Evolutionary conservation across 2,888 invertebrate species (phyloP).

Genomic region (Conops quadrifasciatus): DNA sequence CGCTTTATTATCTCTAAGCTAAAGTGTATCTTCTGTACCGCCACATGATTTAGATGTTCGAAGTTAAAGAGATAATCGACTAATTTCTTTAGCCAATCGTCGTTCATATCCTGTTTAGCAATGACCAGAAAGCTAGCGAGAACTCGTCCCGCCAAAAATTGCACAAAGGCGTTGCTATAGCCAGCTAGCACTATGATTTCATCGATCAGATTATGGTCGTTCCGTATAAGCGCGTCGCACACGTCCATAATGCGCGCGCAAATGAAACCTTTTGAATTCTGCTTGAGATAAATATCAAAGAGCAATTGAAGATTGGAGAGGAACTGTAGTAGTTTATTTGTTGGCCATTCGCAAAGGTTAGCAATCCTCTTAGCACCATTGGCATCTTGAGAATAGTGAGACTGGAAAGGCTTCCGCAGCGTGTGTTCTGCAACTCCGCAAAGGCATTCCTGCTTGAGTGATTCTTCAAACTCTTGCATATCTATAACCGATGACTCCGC

Average conservation of each 20-base stretch:
- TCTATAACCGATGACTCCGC: constrained; percentile 43
- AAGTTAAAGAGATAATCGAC: constrained; percentile 76
- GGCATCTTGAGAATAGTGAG: constrained; percentile 67
- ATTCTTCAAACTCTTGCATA: constrained; percentile 64
- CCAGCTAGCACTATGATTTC: constrained; percentile 83
- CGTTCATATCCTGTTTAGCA: constrained; percentile 82
- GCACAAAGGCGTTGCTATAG: constrained; percentile 81
- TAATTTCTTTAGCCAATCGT: constrained; percentile 81
- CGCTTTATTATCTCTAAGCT: constrained; percentile 85
- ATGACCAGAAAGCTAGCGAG: constrained; percentile 85
- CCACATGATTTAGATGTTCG: constrained; percentile 71
- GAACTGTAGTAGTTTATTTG: constrained; percentile 77
- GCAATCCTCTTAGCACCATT: constrained; percentile 68
- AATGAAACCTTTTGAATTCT: constrained; percentile 82
- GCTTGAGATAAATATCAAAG: constrained; percentile 85
- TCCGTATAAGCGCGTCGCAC: constrained; percentile 80
- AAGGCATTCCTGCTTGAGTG: constrained; percentile 78
- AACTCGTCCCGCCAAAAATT: constrained; percentile 81
- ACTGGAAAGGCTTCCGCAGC: constrained; percentile 76
- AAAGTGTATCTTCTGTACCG: constrained; percentile 81
- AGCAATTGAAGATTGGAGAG: constrained; percentile 84
- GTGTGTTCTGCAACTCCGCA: constrained; percentile 79
- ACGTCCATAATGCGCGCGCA: constrained; percentile 83
- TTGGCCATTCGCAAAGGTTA: constrained; percentile 71
- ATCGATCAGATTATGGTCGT: constrained; percentile 84